Evolutionary conservation across 2,888 invertebrate species (phyloP), one percentile per base, ranked within the genome.

Genomic region (Volucella zonaria): DNA sequence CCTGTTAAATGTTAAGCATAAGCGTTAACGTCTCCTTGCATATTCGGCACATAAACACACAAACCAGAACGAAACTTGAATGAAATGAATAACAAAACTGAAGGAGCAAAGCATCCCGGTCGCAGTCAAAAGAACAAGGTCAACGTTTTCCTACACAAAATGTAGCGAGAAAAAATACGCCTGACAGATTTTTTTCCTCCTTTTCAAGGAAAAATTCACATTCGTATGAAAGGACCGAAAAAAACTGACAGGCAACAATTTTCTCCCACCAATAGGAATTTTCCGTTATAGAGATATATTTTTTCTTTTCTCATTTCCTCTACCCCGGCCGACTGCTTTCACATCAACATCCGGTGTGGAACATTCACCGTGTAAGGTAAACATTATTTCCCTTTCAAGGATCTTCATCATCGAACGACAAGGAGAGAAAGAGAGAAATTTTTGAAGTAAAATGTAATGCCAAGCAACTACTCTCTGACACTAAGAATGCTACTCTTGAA

Each of bases 381-480:
- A 77, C 54, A 77, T 61, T 77, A 68, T 70, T 77, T 77, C 61
- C 76, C 68, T 62, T 68, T 42, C 68, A 68, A 61, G 76, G 76
- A 68, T 47, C 58, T 43, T 52, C 23, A 52, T 40, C 64, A 42
- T 42, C 31, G 12, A 59, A 61, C 23, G 61, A 51, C 15, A 49
- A 1, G 18, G 31, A 47, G n/a, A 49, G 11, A 47, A 47, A 47
- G 43, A 31, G 2, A 23, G 18, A 23, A 23, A 23, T 52, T 23
- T 56, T 47, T 45, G 47, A 70, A 70, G 68, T 58, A 58, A 43
- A 51, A 71, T 62, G 31, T 62, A 43, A 73, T 73, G 52, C 61
- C 61, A 61, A 54, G 45, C 64, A 73, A 54, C 52, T 52, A 61
- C 52, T 61, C 54, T 52, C 43, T 74, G 76, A 77, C 68, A 76